These are phyloP conservation scores for Endotricha flammealis DNA, from an alignment of 2,888 invertebrate genomes.

Conservation along the genomic window DNA sequence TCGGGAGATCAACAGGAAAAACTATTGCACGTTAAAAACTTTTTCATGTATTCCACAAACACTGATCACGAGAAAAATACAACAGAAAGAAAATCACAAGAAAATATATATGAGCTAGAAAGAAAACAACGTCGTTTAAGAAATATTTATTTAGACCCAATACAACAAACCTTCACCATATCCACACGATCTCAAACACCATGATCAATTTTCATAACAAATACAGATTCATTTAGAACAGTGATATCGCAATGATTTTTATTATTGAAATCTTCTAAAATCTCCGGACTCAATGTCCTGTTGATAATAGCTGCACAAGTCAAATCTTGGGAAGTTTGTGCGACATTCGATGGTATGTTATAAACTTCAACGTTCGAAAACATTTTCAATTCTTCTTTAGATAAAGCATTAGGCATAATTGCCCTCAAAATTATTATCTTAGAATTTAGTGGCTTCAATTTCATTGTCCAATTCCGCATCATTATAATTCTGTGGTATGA, in stretches of 20 bases:
- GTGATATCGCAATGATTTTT: constrained; percentile 36
- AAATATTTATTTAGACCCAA: no score
- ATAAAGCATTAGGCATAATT: constrained; percentile 10
- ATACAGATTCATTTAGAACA: constrained; percentile 13
- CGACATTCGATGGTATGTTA: constrained; percentile 26
- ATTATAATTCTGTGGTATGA: constrained; percentile 30
- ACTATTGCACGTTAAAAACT: no score
- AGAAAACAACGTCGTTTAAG: no score
- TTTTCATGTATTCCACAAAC: no score
- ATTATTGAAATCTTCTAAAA: constrained; percentile 26
- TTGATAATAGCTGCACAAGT: constrained; percentile 35
- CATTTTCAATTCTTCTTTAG: constrained; percentile 14
- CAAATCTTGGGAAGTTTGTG: constrained; percentile 27
- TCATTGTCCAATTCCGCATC: constrained; percentile 15
- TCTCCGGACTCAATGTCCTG: constrained; percentile 24
- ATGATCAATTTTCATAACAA: no score
- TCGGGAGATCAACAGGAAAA: no score
- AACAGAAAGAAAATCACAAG: no score
- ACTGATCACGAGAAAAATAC: no score
- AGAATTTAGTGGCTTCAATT: constrained; percentile 10
- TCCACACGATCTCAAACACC: no score
- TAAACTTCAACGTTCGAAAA: constrained; percentile 23
- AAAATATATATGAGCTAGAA: no score
- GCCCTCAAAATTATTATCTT: constrained; percentile 15
- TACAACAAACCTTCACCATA: no score